phyloP scores from a whole-genome alignment of 1,140 invertebrate species.

The Thaumatotibia leucotreta region DNA sequence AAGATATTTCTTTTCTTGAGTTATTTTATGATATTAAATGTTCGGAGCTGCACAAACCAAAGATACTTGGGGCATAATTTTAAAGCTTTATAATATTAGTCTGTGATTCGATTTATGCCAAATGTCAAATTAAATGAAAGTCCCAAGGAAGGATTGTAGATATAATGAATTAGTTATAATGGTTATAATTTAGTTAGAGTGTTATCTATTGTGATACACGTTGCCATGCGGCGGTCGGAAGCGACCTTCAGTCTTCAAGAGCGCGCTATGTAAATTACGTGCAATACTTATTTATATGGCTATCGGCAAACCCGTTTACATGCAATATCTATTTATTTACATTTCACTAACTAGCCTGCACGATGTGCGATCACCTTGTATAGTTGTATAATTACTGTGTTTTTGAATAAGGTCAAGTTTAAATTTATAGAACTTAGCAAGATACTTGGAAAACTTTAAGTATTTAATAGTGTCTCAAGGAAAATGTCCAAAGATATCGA shows the following conservation, averaged over 20 bases:
- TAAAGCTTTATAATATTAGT: slow-evolving; percentile 7
- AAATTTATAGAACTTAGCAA: neutral
- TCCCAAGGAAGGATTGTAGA: neutral
- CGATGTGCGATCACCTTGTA: neutral
- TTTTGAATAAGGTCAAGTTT: neutral
- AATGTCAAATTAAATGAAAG: neutral
- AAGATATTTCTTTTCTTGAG: neutral
- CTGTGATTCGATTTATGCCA: slow-evolving; percentile 10
- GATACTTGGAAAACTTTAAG: neutral
- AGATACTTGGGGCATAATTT: slow-evolving; percentile 8
- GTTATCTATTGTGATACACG: slow-evolving; percentile 10
- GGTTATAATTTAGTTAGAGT: neutral
- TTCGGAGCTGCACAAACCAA: neutral
- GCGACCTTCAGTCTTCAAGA: neutral
- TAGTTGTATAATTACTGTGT: neutral
- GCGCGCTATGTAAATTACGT: neutral
- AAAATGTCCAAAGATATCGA: neutral
- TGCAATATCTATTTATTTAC: neutral
- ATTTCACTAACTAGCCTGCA: neutral
- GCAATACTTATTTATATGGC: neutral
- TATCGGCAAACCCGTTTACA: neutral
- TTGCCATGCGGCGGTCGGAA: neutral
- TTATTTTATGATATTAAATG: neutral
- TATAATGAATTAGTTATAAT: neutral
- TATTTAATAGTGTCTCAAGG: neutral